Conservation (phyloP, 2,113 vertebrate genomes). For the Stigmatopora argus region DNA sequence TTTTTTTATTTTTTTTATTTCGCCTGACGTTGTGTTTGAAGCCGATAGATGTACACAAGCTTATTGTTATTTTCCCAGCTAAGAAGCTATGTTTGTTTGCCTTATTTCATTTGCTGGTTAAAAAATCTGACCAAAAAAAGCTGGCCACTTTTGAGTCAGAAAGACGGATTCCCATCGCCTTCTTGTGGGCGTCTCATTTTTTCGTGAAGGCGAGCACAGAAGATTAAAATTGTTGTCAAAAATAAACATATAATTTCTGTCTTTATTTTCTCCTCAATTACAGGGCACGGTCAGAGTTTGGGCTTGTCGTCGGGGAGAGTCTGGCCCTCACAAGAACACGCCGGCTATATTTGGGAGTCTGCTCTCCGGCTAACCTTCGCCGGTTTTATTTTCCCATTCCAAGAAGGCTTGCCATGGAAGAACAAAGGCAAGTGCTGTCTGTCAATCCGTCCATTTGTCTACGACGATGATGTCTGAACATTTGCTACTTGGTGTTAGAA, state of each 20-base stretch:
- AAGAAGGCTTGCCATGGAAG: slow-evolving; percentile 48
- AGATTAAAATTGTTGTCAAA: slow-evolving; percentile 83
- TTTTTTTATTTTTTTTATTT: background rate
- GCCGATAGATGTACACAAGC: background rate
- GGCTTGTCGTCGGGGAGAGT: slow-evolving; percentile 75
- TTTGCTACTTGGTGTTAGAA: background rate
- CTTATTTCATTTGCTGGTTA: slow-evolving; percentile 36
- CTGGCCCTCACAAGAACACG: slow-evolving; percentile 77
- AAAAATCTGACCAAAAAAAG: slow-evolving; percentile 26
- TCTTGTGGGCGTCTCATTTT: slow-evolving; percentile 72
- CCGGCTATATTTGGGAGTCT: slow-evolving; percentile 77
- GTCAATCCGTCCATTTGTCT: slow-evolving; percentile 5
- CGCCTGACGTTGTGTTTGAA: background rate
- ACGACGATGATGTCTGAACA: background rate
- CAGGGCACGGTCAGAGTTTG: slow-evolving; percentile 74
- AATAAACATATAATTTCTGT: slow-evolving; percentile 84
- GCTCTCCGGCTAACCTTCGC: slow-evolving; percentile 75
- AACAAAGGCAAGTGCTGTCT: slow-evolving; percentile 40
- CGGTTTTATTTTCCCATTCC: slow-evolving; percentile 63
- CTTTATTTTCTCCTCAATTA: slow-evolving; percentile 82
- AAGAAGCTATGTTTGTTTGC: background rate
- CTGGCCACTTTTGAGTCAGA: slow-evolving; percentile 47
- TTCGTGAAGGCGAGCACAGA: slow-evolving; percentile 73
- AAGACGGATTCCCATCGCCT: slow-evolving; percentile 63
- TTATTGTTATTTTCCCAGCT: background rate